phyloP scores from a whole-genome alignment of 2,113 vertebrate genomes.

The Erythrolamprus reginae region DNA sequence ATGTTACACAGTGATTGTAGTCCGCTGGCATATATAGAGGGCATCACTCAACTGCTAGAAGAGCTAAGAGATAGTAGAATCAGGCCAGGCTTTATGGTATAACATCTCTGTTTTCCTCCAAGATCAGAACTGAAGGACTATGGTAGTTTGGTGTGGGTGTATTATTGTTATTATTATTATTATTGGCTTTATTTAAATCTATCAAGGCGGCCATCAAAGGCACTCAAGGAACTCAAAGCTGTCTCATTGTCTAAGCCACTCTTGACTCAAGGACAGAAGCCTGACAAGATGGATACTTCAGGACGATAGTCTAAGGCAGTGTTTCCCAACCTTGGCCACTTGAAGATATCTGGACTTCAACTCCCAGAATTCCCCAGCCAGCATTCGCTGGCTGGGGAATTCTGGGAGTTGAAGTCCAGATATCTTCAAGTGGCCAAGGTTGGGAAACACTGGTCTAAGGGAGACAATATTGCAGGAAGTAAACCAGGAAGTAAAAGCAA shows the following conservation, averaged over 20 bases:
- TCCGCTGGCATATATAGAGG: neutral
- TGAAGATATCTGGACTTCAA: no score
- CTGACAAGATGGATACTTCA: neutral
- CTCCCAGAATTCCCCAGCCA: no score
- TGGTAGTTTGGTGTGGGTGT: neutral
- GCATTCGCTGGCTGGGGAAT: no score
- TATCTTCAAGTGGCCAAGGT: no score
- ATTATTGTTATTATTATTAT: neutral
- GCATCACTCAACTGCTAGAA: constrained; percentile 41
- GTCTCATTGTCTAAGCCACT: neutral
- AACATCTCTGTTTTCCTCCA: neutral
- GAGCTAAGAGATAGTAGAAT: neutral
- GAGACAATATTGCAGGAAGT: neutral
- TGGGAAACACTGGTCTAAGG: no score
- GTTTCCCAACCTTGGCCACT: no score
- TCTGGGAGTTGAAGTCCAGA: no score
- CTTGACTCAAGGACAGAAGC: neutral
- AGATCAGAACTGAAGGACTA: neutral
- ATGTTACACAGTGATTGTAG: neutral
- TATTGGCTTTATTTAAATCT: neutral
- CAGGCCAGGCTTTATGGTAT: neutral
- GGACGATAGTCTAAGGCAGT: neutral
- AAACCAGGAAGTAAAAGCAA: neutral
- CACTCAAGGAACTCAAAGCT: neutral
- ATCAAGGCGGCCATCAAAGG: neutral